A percentile compares a stretch with the other conserved stretches of the same genome.
Evolutionary conservation across 1,140 invertebrate species (phyloP).

Genomic region (Drosophila tropicalis): DNA sequence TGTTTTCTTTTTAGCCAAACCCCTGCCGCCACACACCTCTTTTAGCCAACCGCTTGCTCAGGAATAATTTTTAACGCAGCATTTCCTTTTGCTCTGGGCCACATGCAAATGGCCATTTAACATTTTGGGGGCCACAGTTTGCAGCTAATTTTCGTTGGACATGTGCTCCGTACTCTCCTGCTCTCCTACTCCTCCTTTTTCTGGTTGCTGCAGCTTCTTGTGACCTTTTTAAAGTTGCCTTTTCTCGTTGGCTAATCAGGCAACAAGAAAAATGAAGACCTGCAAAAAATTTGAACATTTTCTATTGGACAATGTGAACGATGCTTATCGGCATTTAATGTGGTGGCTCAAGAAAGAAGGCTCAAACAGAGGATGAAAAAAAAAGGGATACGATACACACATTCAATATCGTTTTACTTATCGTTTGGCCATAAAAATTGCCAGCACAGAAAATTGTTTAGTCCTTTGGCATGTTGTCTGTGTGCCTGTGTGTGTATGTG

Average conservation of each 20-base stretch:
- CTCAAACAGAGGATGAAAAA: constrained; percentile 32
- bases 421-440: constrained; percentile 80
- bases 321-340: constrained; percentile 76
- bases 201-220: background rate
- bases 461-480: constrained; percentile 66
- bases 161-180: background rate
- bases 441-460: constrained; percentile 81
- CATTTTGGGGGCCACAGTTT: constrained; percentile 39
- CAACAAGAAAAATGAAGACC: background rate
- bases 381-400: constrained; percentile 53
- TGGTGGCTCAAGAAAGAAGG: constrained; percentile 26
- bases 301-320: constrained; percentile 55
- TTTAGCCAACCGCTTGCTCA: background rate
- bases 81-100: constrained; percentile 57
- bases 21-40: constrained; percentile 1
- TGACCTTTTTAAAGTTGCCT: constrained; percentile 28
- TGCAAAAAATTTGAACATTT: constrained; percentile 16
- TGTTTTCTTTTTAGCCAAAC: constrained; percentile 33
- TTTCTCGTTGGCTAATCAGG: background rate
- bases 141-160: constrained; percentile 67
- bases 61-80: constrained; percentile 77
- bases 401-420: constrained; percentile 81
- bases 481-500: background rate
- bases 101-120: constrained; percentile 61
- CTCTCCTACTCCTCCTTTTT: background rate